Evolutionary conservation across 2,888 invertebrate species (phyloP).

Genomic region (Pachydiplax longipennis): DNA sequence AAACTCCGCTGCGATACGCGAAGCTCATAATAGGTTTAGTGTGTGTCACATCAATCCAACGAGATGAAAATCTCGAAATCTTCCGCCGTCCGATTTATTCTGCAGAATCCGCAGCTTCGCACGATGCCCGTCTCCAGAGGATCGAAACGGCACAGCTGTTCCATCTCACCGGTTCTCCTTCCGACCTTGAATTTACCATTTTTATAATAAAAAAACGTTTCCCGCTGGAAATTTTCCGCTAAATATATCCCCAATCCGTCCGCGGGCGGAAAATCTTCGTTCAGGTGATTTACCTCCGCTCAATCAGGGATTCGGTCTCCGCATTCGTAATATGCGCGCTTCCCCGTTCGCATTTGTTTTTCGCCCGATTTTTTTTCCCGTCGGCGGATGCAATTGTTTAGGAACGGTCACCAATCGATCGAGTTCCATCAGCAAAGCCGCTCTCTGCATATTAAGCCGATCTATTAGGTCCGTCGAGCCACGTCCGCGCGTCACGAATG

Average conservation of each 20-base stretch:
- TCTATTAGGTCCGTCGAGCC: neutral
- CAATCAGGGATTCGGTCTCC: neutral
- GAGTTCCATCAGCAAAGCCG: neutral
- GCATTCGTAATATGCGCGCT: neutral
- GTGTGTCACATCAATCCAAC: too few species aligned
- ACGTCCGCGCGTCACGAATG: neutral
- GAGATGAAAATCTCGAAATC: too few species aligned
- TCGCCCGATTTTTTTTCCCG: neutral
- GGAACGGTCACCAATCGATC: neutral
- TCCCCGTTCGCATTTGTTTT: neutral
- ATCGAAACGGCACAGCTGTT: neutral
- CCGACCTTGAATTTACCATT: neutral
- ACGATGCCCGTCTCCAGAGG: neutral
- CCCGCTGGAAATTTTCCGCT: neutral
- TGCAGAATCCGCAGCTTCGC: too few species aligned
- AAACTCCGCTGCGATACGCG: too few species aligned
- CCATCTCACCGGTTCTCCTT: neutral
- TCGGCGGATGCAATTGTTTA: neutral
- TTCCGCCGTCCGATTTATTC: too few species aligned
- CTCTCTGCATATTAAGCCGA: neutral
- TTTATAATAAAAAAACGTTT: neutral
- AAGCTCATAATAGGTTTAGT: too few species aligned
- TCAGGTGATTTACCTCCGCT: neutral
- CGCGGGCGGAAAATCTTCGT: neutral
- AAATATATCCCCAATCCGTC: neutral